These are phyloP conservation scores for Paguma larvata DNA, from an alignment of 2,797 vertebrate genomes.

Conservation along the genomic window DNA sequence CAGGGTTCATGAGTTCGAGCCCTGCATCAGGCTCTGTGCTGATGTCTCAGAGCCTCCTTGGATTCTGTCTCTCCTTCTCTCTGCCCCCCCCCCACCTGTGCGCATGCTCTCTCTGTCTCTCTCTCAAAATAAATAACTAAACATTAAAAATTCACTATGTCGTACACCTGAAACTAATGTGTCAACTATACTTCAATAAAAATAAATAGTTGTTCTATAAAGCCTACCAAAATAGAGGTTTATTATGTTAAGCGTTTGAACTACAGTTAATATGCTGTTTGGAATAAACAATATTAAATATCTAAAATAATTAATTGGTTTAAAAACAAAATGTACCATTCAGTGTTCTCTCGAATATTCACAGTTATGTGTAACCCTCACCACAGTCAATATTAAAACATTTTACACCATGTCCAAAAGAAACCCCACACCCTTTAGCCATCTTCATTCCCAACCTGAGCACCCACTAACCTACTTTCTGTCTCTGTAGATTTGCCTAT, in stretches of 20 bases:
- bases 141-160: background rate
- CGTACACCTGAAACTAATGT: background rate
- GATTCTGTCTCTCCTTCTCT: too few relatives aligned
- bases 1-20: too few relatives aligned
- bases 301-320: too few relatives aligned
- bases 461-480: slow-evolving; percentile 13
- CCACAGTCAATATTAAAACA: slow-evolving; percentile 32
- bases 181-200: background rate
- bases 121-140: too few relatives aligned
- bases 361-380: background rate
- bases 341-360: slow-evolving; percentile 17
- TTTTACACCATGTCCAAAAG: slow-evolving; percentile 16
- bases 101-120: too few relatives aligned
- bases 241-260: too few relatives aligned
- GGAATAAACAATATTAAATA: too few relatives aligned
- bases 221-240: too few relatives aligned
- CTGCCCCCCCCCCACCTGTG: too few relatives aligned
- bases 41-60: too few relatives aligned
- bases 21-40: too few relatives aligned
- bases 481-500: background rate
- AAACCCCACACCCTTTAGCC: background rate
- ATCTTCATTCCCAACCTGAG: background rate
- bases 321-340: background rate
- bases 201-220: background rate
- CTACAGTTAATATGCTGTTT: too few relatives aligned